A percentile compares a stretch with the other conserved stretches of the same genome.
phyloP scores from a whole-genome alignment of 2,113 vertebrate genomes.

The Centropus unirufus region DNA sequence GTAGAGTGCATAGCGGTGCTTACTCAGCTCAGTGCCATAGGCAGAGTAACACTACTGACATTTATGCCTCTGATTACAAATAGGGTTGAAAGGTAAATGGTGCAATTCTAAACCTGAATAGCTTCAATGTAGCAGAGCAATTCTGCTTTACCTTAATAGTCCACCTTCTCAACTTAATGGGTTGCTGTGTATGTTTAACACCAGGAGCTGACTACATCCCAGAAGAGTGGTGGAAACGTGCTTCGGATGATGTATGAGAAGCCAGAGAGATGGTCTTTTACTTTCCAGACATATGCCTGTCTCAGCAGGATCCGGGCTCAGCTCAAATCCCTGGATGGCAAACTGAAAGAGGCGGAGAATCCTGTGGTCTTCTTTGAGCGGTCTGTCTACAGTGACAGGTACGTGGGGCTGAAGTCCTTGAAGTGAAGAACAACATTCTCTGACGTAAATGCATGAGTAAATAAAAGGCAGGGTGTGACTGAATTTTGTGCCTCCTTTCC shows the following conservation, averaged over 20 bases:
- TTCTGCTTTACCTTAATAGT: background rate
- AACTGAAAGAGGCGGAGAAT: slow-evolving; percentile 75
- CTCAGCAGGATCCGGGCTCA: slow-evolving; percentile 91
- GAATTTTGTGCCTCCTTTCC: rapidly evolving
- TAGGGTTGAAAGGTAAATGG: background rate
- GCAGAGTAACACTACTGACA: rapidly evolving
- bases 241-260: slow-evolving; percentile 95
- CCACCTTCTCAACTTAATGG: background rate
- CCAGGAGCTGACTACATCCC: slow-evolving; percentile 88
- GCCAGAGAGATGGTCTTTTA: slow-evolving; percentile 92
- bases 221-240: slow-evolving; percentile 90
- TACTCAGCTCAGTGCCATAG: rapidly evolving
- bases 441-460: rapidly evolving
- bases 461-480: background rate
- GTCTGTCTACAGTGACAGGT: slow-evolving; percentile 97
- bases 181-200: background rate
- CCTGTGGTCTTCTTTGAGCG: slow-evolving; percentile 92
- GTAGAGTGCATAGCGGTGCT: no score
- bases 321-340: slow-evolving; percentile 79
- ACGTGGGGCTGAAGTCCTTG: background rate
- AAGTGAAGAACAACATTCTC: rapidly evolving
- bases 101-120: background rate
- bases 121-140: background rate
- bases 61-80: background rate
- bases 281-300: slow-evolving; percentile 93